Conservation (phyloP, 2,113 vertebrate species). For the Rutilus rutilus region DNA sequence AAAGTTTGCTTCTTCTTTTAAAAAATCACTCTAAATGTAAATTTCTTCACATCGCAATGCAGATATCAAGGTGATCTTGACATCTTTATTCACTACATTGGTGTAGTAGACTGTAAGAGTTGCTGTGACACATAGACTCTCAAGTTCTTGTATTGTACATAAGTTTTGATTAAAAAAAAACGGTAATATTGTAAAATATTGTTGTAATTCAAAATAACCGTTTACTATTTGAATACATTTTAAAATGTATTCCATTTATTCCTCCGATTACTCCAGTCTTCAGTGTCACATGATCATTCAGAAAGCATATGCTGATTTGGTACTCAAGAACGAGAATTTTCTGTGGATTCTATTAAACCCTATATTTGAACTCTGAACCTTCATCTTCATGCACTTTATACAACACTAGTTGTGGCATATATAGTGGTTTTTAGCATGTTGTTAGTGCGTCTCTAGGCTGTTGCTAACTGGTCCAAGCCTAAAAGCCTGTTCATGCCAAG, state of each 20-base stretch:
- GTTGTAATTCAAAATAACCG: not conserved
- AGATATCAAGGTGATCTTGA: slow-evolving; percentile 22
- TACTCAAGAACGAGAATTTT: not conserved
- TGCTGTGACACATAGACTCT: not conserved
- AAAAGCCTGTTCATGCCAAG: no score
- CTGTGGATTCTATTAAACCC: no score
- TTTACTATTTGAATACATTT: not conserved
- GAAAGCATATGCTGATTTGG: not conserved
- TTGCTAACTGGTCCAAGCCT: no score
- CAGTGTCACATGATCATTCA: not conserved
- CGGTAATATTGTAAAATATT: not conserved
- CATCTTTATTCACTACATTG: not conserved
- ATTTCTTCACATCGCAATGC: not conserved
- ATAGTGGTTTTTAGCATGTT: no score
- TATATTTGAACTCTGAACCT: no score
- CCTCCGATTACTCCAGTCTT: not conserved
- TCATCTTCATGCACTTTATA: no score
- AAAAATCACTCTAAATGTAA: slow-evolving; percentile 7
- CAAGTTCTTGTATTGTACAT: not conserved
- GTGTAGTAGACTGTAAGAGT: not conserved
- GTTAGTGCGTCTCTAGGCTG: no score
- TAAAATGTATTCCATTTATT: not conserved
- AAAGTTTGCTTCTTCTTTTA: slow-evolving; percentile 3
- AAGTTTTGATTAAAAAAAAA: not conserved
- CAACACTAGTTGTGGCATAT: no score